phyloP scores from a whole-genome alignment of 2,113 vertebrate genomes.

The Excalfactoria chinensis region DNA sequence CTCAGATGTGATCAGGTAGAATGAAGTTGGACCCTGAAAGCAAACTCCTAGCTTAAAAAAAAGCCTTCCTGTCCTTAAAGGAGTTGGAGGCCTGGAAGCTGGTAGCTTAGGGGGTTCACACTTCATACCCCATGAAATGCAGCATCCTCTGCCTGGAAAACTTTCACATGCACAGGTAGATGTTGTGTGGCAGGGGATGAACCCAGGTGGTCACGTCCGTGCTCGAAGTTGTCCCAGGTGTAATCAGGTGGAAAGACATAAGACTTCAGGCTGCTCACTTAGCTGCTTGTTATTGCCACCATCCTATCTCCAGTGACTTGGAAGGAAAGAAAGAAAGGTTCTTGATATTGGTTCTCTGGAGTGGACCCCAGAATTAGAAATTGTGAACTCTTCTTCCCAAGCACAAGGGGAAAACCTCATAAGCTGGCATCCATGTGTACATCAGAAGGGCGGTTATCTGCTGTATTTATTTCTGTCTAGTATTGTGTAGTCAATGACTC shows the following conservation, averaged over 20 bases:
- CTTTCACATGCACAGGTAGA: not conserved
- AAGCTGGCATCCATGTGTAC: not conserved
- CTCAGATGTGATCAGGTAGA: not conserved
- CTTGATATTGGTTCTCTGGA: not conserved
- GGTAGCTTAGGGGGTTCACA: not conserved
- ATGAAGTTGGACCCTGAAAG: not conserved
- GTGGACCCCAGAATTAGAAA: not conserved
- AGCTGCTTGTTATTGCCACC: not conserved
- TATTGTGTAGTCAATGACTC: constrained; percentile 14
- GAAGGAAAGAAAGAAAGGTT: not conserved
- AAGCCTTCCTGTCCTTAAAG: not conserved
- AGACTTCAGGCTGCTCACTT: not conserved
- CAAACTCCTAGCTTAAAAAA: not conserved
- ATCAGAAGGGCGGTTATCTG: constrained; percentile 17
- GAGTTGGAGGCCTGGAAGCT: not conserved
- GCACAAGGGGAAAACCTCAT: not conserved
- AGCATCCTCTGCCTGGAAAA: not conserved
- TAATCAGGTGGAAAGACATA: not conserved
- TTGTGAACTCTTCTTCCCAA: not conserved
- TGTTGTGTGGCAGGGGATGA: not conserved
- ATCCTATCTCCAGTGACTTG: not conserved
- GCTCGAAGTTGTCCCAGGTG: not conserved
- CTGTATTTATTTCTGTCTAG: constrained; percentile 19
- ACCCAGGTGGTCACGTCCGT: not conserved
- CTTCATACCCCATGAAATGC: not conserved